phyloP scores from a whole-genome alignment of 2,113 vertebrate genomes.

The Actenoides hombroni region DNA sequence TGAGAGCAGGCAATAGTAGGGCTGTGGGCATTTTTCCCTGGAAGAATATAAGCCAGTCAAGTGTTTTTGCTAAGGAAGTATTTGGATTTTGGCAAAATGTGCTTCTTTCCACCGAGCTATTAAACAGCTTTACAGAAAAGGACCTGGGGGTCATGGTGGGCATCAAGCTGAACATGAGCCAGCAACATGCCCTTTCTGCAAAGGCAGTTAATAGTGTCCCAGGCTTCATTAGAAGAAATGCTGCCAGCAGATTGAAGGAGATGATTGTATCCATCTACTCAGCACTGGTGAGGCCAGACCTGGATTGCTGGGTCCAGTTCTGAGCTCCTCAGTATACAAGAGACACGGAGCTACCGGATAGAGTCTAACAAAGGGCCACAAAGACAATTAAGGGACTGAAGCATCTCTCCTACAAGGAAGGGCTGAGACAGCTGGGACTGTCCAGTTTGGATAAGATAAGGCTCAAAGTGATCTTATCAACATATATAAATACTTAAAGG shows the following conservation, averaged over 20 bases:
- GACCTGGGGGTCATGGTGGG: neutral
- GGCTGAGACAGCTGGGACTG: neutral
- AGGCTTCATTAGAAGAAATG: neutral
- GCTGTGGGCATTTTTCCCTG: neutral
- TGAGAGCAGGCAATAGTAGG: neutral
- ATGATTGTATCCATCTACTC: neutral
- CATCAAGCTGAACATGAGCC: neutral
- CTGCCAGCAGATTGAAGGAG: neutral
- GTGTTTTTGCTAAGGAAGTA: neutral
- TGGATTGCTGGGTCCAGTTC: rapidly evolving
- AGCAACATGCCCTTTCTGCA: neutral
- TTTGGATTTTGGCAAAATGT: neutral
- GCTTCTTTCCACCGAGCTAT: neutral
- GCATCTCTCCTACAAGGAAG: neutral
- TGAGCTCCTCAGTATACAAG: neutral
- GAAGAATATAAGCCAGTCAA: neutral
- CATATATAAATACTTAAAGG: neutral
- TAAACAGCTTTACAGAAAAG: neutral
- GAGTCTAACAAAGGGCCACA: neutral
- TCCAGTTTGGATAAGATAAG: neutral
- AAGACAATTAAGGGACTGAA: neutral
- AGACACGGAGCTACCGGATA: neutral
- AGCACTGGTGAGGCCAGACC: neutral
- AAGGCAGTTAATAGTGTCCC: neutral
- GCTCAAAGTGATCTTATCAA: neutral